Percentiles rank a stretch among this genome's conserved stretches.
Conservation (phyloP, 2,797 vertebrate species). For the Aratinga solstitialis region DNA sequence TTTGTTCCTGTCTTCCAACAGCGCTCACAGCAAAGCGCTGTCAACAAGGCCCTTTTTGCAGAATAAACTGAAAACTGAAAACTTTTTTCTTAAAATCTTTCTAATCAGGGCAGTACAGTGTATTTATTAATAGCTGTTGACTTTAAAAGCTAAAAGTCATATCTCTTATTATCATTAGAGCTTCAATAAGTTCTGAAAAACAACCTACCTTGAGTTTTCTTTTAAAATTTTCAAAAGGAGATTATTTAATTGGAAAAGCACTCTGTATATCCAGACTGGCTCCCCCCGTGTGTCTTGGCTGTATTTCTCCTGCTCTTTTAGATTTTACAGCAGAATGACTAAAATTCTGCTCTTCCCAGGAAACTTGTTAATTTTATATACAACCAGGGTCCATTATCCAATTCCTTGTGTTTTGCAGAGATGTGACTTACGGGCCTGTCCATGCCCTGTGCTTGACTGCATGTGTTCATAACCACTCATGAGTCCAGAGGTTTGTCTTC, state of each 20-base stretch:
- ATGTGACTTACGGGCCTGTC: not conserved
- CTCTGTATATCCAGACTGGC: not conserved
- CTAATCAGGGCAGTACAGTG: not conserved
- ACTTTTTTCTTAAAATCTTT: not conserved
- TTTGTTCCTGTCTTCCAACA: slow-evolving; percentile 11
- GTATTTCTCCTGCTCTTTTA: not conserved
- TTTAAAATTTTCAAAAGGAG: not conserved
- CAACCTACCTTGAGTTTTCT: not conserved
- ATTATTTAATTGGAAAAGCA: not conserved
- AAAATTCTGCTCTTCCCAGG: not conserved
- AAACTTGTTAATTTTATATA: not conserved
- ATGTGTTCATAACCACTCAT: rapidly evolving
- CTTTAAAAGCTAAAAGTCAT: not conserved
- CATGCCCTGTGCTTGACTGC: not conserved
- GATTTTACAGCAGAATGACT: not conserved
- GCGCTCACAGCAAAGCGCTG: not conserved
- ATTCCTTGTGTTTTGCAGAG: not conserved
- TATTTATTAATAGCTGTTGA: not conserved
- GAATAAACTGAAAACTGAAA: not conserved
- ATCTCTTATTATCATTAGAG: not conserved
- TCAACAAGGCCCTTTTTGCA: not conserved
- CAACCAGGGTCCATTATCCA: not conserved
- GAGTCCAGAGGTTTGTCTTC: not conserved
- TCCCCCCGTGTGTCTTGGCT: not conserved
- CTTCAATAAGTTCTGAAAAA: not conserved